Percentiles rank a stretch among this genome's conserved stretches.
These are phyloP conservation scores for Nibea albiflora DNA, from an alignment of 2,113 vertebrate genomes.

Conservation along the genomic window DNA sequence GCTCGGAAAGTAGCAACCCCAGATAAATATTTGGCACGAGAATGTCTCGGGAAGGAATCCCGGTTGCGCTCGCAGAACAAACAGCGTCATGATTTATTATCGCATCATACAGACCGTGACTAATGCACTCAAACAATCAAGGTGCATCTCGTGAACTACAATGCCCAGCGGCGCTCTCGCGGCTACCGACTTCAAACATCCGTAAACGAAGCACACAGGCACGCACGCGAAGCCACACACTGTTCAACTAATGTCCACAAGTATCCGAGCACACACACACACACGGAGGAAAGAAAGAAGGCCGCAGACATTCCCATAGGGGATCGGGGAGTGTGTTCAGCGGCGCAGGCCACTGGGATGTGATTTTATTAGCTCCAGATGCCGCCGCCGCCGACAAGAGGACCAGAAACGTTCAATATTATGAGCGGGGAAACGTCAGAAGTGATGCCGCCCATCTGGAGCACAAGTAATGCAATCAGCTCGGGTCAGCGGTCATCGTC, in stretches of 20 bases:
- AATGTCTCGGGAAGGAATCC: conserved; percentile 50
- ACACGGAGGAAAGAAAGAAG: neutral
- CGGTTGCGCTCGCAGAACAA: conserved; percentile 32
- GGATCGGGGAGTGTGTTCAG: neutral
- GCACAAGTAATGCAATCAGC: conserved; percentile 76
- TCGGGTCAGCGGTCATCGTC: conserved; percentile 67
- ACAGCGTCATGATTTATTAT: conserved; percentile 68
- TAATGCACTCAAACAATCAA: conserved; percentile 73
- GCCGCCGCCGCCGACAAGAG: conserved; percentile 27
- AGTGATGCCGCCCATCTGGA: conserved; percentile 77
- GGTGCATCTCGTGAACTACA: conserved; percentile 58
- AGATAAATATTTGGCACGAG: conserved; percentile 50
- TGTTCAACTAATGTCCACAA: conserved; percentile 35
- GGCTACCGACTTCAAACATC: conserved; percentile 41
- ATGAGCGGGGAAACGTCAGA: conserved; percentile 60
- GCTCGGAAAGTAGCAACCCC: conserved; percentile 28
- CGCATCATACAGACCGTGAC: conserved; percentile 59
- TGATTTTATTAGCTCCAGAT: conserved; percentile 73
- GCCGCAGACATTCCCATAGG: conserved; percentile 29
- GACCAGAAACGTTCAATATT: conserved; percentile 46
- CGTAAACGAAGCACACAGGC: conserved; percentile 8
- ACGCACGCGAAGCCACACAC: conserved; percentile 25
- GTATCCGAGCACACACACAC: neutral
- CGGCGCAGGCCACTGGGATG: conserved; percentile 32
- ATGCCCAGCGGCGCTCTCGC: conserved; percentile 50